These are phyloP conservation scores for Eilema griseolum DNA, from an alignment of 2,888 invertebrate species.

Conservation along the genomic window DNA sequence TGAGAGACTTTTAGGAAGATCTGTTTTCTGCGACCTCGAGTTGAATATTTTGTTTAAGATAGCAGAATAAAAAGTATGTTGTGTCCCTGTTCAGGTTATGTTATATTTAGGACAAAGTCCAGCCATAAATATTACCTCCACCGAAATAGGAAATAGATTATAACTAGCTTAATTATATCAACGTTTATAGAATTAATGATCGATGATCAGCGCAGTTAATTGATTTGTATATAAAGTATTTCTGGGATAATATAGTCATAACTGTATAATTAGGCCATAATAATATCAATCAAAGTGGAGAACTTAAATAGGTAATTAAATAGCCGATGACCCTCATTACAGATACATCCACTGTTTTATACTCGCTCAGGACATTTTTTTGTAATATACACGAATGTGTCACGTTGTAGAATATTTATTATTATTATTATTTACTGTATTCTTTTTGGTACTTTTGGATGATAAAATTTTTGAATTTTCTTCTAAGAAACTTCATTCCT, in stretches of 20 bases:
- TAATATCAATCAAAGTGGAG: slow-evolving; percentile 23
- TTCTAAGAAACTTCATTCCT: no score
- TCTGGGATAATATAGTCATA: slow-evolving; percentile 26
- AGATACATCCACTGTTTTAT: slow-evolving; percentile 20
- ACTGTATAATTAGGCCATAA: slow-evolving; percentile 31
- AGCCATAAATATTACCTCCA: slow-evolving; percentile 24
- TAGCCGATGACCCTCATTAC: slow-evolving; percentile 22
- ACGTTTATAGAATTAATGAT: slow-evolving; percentile 29
- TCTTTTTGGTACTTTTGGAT: no score
- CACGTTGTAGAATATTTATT: no score
- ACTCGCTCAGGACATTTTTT: no score
- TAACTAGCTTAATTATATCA: slow-evolving; percentile 43
- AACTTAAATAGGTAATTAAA: slow-evolving; percentile 28
- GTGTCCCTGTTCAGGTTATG: not conserved
- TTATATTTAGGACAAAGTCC: not conserved
- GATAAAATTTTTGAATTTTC: no score
- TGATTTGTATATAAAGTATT: slow-evolving; percentile 31
- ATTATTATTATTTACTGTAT: no score
- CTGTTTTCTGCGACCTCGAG: not conserved
- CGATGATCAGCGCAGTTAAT: slow-evolving; percentile 31
- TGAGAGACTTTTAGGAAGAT: not conserved
- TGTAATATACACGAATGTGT: no score
- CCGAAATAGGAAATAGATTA: slow-evolving; percentile 47
- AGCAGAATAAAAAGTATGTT: not conserved
- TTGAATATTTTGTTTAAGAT: not conserved